phyloP scores from a whole-genome alignment of 2,797 vertebrate species.

The Pachyuromys duprasi region DNA sequence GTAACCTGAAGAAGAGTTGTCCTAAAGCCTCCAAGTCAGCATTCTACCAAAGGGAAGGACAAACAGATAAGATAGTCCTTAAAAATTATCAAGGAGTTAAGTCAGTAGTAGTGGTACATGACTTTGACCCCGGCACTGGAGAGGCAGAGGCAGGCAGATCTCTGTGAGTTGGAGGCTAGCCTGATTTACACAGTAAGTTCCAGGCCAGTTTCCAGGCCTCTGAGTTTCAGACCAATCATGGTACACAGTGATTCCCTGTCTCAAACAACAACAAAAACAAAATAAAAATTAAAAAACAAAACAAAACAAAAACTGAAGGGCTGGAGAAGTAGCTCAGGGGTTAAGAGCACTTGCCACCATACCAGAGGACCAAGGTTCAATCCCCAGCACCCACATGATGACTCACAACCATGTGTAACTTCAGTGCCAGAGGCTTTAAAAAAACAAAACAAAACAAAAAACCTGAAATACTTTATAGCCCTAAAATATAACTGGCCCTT shows the following conservation, averaged over 20 bases:
- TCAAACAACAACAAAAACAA: neutral
- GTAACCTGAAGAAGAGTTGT: neutral
- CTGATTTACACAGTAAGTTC: neutral
- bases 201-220: neutral
- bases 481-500: neutral
- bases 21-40: neutral
- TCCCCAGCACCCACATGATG: too few relatives aligned
- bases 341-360: too few relatives aligned
- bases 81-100: slow-evolving; percentile 31
- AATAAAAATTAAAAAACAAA: too few relatives aligned
- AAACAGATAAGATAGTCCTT: neutral
- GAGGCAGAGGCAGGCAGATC: neutral
- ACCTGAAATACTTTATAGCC: neutral
- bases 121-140: neutral
- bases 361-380: too few relatives aligned
- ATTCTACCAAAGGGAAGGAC: neutral
- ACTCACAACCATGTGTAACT: too few relatives aligned
- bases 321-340: too few relatives aligned
- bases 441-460: too few relatives aligned
- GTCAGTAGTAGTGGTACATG: neutral
- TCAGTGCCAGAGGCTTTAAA: too few relatives aligned
- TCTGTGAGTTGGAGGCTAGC: neutral
- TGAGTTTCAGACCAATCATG: neutral
- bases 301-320: too few relatives aligned
- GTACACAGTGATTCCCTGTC: neutral